Percentiles rank a stretch among this genome's conserved stretches.
Evolutionary conservation across 2,888 invertebrate species (phyloP).

Genomic region (Ptychoptera albimana): DNA sequence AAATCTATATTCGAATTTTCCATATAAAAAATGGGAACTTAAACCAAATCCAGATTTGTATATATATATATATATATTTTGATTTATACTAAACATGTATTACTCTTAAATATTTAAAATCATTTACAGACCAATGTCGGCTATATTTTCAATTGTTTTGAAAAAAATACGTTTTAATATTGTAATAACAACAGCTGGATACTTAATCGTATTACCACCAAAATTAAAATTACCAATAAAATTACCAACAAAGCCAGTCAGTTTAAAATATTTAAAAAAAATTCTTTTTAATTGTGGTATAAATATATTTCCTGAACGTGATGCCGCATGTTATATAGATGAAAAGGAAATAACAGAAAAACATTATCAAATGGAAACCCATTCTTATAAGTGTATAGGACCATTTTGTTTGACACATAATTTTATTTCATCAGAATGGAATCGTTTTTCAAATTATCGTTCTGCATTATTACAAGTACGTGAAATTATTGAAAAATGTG

Average conservation of each 20-base stretch:
- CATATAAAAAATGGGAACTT: not conserved
- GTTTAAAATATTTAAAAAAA: not conserved
- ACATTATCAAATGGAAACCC: not conserved
- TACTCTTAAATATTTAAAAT: not conserved
- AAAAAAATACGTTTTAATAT: too few species aligned
- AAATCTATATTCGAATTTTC: not conserved
- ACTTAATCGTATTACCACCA: too few species aligned
- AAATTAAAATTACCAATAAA: too few species aligned
- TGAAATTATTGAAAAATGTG: not conserved
- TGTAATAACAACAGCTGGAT: too few species aligned
- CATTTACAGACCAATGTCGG: not conserved
- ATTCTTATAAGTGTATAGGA: not conserved
- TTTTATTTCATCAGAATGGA: not conserved
- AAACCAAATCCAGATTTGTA: not conserved
- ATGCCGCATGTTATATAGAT: not conserved
- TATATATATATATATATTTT: too few species aligned
- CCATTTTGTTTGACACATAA: not conserved
- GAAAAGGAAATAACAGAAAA: not conserved
- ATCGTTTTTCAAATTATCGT: not conserved
- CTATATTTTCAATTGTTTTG: not conserved
- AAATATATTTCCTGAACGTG: not conserved
- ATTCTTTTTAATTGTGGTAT: not conserved
- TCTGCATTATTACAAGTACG: not conserved
- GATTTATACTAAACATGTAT: not conserved
- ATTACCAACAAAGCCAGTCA: too few species aligned